A percentile compares a stretch with the other conserved stretches of the same genome.
Evolutionary conservation across 2,888 invertebrate species (phyloP).

Genomic region (Escarpia spicata): DNA sequence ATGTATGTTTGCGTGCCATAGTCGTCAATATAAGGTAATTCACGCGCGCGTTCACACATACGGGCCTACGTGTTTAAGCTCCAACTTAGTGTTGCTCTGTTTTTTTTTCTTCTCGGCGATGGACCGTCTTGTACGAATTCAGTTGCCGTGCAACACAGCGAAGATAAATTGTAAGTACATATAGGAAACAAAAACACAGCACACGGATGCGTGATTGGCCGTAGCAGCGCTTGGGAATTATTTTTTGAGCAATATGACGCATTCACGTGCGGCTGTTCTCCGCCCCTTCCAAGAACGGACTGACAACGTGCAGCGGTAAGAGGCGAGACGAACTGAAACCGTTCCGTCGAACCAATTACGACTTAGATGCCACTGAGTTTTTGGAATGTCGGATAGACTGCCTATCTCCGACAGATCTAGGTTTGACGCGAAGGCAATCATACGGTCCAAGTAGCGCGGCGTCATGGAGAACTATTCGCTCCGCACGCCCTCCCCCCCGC

Average conservation of each 20-base stretch:
- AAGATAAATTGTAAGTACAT: background rate
- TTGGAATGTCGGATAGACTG: background rate
- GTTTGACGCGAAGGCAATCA: background rate
- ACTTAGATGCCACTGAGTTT: background rate
- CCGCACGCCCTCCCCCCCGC: background rate
- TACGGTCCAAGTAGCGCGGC: background rate
- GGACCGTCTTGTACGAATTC: background rate
- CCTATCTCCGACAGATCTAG: background rate
- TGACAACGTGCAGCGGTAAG: background rate
- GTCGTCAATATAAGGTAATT: background rate
- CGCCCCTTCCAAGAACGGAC: background rate
- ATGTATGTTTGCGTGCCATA: background rate
- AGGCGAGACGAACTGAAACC: background rate
- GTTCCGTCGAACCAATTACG: background rate
- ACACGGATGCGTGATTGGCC: background rate
- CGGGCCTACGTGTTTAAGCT: background rate
- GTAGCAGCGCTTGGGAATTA: background rate
- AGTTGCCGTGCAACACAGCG: background rate
- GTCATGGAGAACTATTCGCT: background rate
- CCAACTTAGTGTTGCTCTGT: background rate
- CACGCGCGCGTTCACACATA: background rate
- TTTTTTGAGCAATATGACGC: background rate
- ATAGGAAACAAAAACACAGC: background rate
- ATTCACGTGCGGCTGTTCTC: background rate
- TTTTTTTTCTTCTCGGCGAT: background rate